Percentiles rank a stretch among this genome's conserved stretches.
These are phyloP conservation scores for Sebastes kiyomatsui DNA, from an alignment of 2,797 vertebrate genomes.

Conservation along the genomic window DNA sequence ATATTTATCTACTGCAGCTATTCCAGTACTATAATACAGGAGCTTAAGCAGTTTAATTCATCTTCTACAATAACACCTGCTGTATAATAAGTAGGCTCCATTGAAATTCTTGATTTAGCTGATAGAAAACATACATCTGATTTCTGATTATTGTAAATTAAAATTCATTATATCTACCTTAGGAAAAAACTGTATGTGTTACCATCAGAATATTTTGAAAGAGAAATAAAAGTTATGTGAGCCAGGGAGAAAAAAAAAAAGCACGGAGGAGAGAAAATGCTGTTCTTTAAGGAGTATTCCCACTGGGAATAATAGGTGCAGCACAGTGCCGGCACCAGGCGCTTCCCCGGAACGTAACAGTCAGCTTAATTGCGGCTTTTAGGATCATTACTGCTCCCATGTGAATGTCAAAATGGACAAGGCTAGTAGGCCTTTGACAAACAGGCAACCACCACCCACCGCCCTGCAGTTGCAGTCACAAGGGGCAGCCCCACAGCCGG, in stretches of 20 bases:
- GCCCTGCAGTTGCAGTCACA: constrained; percentile 70
- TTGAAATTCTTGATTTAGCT: background rate
- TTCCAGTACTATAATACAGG: background rate
- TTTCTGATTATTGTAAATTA: background rate
- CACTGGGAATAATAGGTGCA: constrained; percentile 81
- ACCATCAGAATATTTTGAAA: constrained; percentile 11
- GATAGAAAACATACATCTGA: background rate
- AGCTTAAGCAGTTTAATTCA: background rate
- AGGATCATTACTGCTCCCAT: constrained; percentile 86
- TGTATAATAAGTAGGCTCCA: background rate
- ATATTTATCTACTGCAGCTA: background rate
- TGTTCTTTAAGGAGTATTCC: constrained; percentile 78
- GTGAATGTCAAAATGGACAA: constrained; percentile 86
- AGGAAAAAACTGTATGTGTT: background rate
- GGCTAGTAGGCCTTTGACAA: constrained; percentile 82
- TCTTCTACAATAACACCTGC: background rate
- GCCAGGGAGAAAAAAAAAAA: background rate
- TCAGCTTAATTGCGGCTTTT: constrained; percentile 86
- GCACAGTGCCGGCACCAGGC: constrained; percentile 73
- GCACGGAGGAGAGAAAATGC: constrained; percentile 50
- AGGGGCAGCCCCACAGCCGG: constrained; percentile 59
- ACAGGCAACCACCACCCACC: constrained; percentile 78
- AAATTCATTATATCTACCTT: background rate
- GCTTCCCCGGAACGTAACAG: constrained; percentile 82
- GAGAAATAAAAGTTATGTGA: constrained; percentile 39